Conservation (phyloP, 2,888 invertebrate species). For the Microdon myrmicae region DNA sequence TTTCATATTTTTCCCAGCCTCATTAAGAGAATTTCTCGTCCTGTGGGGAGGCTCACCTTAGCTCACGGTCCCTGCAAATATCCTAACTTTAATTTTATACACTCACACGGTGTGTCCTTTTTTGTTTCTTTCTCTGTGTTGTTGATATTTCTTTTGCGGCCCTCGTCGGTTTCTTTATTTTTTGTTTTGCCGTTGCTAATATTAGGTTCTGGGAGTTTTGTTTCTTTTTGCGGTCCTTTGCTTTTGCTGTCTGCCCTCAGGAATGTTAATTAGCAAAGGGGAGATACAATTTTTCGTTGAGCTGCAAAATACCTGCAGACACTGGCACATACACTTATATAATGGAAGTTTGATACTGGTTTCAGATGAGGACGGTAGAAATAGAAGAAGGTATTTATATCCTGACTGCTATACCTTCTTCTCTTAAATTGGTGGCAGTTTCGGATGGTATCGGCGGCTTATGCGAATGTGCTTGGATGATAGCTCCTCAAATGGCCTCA, state of each 20-base stretch:
- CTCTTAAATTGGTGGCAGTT: conserved; percentile 7
- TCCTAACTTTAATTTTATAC: conserved; percentile 47
- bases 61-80: conserved; percentile 27
- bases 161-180: conserved; percentile 9
- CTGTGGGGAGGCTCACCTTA: conserved; percentile 10
- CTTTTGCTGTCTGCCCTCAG: conserved; percentile 25
- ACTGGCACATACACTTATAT: conserved; percentile 32
- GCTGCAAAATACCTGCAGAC: conserved; percentile 48
- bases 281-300: conserved; percentile 42
- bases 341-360: conserved; percentile 44
- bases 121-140: conserved; percentile 7
- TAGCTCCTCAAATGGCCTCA: conserved; percentile 28
- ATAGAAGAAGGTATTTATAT: conserved; percentile 22
- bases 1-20: conserved; percentile 47
- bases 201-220: conserved; percentile 35
- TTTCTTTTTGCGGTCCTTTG: conserved; percentile 8
- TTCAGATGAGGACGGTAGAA: neutral
- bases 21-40: conserved; percentile 41
- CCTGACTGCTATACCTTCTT: conserved; percentile 7
- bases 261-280: conserved; percentile 50
- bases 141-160: conserved; percentile 1
- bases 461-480: conserved; percentile 15
- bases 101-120: conserved; percentile 42
- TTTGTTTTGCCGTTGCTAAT: conserved; percentile 33
- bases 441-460: conserved; percentile 7